Conservation (phyloP, 2,113 vertebrate genomes). For the Amphiprion percula region DNA sequence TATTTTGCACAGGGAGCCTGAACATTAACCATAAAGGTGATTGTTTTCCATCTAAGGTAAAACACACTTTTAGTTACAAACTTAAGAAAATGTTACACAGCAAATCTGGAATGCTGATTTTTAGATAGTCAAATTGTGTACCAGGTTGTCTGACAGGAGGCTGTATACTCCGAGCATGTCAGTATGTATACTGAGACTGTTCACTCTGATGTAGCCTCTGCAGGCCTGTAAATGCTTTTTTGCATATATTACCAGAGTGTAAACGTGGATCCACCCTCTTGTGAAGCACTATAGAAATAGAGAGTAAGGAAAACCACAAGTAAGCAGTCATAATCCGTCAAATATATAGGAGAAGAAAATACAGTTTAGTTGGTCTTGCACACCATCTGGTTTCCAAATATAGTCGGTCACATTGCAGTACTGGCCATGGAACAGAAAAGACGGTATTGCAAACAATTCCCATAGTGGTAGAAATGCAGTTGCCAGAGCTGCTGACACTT, state of each 20-base stretch:
- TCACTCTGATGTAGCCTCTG: neutral
- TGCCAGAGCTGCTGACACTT: constrained; percentile 55
- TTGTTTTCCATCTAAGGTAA: neutral
- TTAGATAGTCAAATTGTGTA: neutral
- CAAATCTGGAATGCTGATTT: neutral
- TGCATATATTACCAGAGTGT: neutral
- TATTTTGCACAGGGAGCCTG: neutral
- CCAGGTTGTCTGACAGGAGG: neutral
- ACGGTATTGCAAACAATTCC: constrained; percentile 51
- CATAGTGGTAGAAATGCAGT: constrained; percentile 42
- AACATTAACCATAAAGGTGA: neutral
- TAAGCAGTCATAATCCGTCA: constrained; percentile 5
- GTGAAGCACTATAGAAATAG: neutral
- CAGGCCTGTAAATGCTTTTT: neutral
- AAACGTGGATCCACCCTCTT: neutral
- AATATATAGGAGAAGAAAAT: constrained; percentile 4
- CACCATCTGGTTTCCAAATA: constrained; percentile 62
- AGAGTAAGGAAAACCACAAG: neutral
- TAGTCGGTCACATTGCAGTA: constrained; percentile 42
- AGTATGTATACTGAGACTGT: no score
- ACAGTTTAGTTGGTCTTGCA: constrained; percentile 9
- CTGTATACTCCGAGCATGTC: no score
- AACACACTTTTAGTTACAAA: neutral
- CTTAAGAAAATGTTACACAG: constrained; percentile 1
- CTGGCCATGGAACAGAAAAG: constrained; percentile 40